Percentiles rank a stretch among this genome's conserved stretches.
These are phyloP conservation scores for Ctenicera cuprea DNA, from an alignment of 2,888 invertebrate species.

Conservation along the genomic window DNA sequence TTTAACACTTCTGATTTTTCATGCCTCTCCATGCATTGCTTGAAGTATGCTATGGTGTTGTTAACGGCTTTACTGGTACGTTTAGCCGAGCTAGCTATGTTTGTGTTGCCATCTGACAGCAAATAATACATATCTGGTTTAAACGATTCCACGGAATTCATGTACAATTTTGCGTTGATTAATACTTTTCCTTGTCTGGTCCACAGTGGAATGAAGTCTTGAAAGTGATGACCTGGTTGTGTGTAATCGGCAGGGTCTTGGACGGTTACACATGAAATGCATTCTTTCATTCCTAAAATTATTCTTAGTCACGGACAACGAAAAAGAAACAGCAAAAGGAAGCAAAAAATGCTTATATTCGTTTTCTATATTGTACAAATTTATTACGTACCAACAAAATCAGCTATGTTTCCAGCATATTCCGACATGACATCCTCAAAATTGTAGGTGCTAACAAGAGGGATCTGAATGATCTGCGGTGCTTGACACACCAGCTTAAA, in stretches of 20 bases:
- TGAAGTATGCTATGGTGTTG: constrained; percentile 80
- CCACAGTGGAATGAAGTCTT: constrained; percentile 84
- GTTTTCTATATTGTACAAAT: too few species aligned
- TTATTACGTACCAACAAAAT: constrained; percentile 76
- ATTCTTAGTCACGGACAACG: too few species aligned
- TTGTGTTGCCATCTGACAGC: constrained; percentile 86
- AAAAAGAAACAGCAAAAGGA: background rate
- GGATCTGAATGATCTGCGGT: constrained; percentile 81
- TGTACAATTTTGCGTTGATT: constrained; percentile 80
- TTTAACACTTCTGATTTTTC: constrained; percentile 73
- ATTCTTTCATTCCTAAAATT: constrained; percentile 73
- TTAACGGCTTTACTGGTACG: constrained; percentile 83
- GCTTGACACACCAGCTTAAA: constrained; percentile 78
- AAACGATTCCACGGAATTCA: constrained; percentile 85
- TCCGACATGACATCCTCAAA: constrained; percentile 80
- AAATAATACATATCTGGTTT: constrained; percentile 89
- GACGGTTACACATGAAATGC: constrained; percentile 75
- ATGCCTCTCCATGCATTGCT: constrained; percentile 79
- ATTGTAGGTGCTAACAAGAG: constrained; percentile 80
- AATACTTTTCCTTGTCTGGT: constrained; percentile 84
- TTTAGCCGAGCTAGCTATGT: constrained; percentile 80
- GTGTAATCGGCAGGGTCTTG: constrained; percentile 83
- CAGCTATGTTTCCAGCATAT: constrained; percentile 79
- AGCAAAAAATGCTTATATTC: background rate
- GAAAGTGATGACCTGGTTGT: constrained; percentile 83